These are phyloP conservation scores for Anguilla rostrata DNA, from an alignment of 2,113 vertebrate species.

Conservation along the genomic window DNA sequence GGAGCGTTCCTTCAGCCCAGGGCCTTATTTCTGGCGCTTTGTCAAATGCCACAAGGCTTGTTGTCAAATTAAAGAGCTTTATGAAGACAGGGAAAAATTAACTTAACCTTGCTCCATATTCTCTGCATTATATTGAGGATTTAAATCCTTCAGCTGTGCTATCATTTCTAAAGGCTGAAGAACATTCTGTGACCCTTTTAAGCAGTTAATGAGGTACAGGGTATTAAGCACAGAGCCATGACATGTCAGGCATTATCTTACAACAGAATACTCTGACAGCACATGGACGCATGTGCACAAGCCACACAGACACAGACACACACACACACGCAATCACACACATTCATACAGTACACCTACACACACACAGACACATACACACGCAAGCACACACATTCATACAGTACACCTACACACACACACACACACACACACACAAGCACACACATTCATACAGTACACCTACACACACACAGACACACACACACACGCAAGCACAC, in stretches of 20 bases:
- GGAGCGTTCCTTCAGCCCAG: conserved; percentile 59
- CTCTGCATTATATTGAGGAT: conserved; percentile 52
- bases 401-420: too few species aligned
- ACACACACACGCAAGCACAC: too few species aligned
- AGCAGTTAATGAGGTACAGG: neutral
- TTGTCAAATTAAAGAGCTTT: conserved; percentile 61
- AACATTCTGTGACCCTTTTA: neutral
- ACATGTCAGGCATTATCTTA: conserved; percentile 47
- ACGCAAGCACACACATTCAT: too few species aligned
- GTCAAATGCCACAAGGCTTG: conserved; percentile 68
- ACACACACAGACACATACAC: too few species aligned
- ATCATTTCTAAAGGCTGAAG: conserved; percentile 46
- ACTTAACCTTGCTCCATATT: conserved; percentile 28
- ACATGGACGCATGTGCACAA: neutral
- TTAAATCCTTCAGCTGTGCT: conserved; percentile 54
- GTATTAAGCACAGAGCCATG: conserved; percentile 35
- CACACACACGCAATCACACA: conserved; percentile 45
- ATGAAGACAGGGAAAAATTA: conserved; percentile 58
- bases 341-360: too few species aligned
- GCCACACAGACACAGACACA: conserved; percentile 38
- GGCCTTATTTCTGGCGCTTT: conserved; percentile 62
- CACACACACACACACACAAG: too few species aligned
- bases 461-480: too few species aligned
- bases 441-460: too few species aligned
- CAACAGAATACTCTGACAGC: neutral